Conservation (phyloP, 2,113 vertebrate genomes). For the Nestor notabilis region DNA sequence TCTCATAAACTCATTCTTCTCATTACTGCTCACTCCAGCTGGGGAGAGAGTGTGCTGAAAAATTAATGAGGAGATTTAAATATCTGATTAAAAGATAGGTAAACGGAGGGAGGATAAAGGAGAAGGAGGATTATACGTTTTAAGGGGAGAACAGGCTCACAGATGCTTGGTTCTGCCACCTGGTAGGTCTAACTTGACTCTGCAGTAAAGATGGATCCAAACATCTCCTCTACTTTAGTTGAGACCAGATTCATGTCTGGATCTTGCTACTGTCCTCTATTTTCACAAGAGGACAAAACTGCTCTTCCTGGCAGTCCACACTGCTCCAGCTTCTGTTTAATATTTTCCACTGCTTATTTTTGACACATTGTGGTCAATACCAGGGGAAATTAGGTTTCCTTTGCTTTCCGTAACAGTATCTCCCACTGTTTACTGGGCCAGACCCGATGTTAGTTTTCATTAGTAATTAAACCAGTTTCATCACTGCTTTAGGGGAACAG, state of each 20-base stretch:
- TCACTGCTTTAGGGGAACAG: neutral
- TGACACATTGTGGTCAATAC: neutral
- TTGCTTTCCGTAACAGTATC: neutral
- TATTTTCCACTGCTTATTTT: neutral
- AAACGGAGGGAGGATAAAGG: neutral
- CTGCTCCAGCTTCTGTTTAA: neutral
- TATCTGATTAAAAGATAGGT: neutral
- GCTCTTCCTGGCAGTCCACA: neutral
- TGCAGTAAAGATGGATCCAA: neutral
- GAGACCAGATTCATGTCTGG: neutral
- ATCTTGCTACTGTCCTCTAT: neutral
- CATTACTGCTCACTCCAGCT: neutral
- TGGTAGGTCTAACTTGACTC: neutral
- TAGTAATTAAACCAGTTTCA: neutral
- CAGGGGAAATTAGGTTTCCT: neutral
- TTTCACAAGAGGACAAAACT: neutral
- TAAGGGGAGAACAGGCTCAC: neutral
- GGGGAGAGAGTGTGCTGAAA: neutral
- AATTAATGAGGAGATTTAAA: neutral
- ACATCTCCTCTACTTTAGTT: neutral
- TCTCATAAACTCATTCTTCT: neutral
- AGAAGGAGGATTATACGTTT: neutral
- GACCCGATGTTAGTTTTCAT: neutral
- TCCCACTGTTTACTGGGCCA: neutral
- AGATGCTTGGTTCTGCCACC: neutral